Conservation (phyloP, 2,888 invertebrate genomes). For the Eristalinus sepulchralis region DNA sequence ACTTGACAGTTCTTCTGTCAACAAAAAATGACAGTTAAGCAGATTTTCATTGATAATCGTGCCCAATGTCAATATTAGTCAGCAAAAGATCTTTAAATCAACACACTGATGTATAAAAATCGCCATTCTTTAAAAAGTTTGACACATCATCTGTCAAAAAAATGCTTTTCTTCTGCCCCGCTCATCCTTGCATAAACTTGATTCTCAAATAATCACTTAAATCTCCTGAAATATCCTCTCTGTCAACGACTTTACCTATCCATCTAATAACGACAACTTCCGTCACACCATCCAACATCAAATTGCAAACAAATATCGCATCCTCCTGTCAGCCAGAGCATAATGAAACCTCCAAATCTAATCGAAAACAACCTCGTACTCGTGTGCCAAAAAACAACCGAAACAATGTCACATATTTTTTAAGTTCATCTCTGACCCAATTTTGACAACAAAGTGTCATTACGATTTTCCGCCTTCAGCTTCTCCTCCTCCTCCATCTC, state of each 20-base stretch:
- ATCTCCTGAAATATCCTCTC: no score
- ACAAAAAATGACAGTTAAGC: neutral
- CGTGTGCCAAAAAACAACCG: neutral
- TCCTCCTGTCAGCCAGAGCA: neutral
- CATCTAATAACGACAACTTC: no score
- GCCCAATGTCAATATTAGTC: no score
- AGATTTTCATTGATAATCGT: no score
- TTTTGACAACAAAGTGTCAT: conserved; percentile 20
- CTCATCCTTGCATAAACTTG: no score
- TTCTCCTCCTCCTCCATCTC: neutral
- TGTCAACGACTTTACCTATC: no score
- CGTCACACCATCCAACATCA: neutral
- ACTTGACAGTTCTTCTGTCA: neutral
- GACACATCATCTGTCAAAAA: no score
- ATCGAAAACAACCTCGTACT: neutral
- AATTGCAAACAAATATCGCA: neutral
- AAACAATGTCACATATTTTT: conserved; percentile 2
- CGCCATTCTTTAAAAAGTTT: no score
- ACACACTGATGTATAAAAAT: no score
- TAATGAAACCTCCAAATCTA: neutral
- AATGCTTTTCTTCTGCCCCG: no score
- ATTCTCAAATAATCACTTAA: no score
- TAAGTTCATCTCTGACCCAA: conserved; percentile 20
- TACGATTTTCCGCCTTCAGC: conserved; percentile 6
- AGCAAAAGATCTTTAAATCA: no score